phyloP scores from a whole-genome alignment of 2,888 invertebrate genomes.

The Drosophila seclusa region DNA sequence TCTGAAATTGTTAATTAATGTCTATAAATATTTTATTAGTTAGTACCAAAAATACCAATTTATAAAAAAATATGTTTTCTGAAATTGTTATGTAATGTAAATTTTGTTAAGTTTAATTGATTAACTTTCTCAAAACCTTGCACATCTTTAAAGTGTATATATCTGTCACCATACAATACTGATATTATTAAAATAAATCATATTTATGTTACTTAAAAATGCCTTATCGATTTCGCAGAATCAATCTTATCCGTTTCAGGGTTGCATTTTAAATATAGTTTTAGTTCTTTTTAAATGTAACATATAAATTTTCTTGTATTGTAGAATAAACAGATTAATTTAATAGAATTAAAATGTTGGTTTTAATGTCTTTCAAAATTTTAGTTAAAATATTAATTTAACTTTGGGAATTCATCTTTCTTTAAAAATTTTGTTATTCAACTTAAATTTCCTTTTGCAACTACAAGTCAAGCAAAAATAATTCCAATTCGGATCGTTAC shows the following conservation, averaged over 20 bases:
- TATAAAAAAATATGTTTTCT: background rate
- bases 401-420: too few relatives aligned
- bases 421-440: too few relatives aligned
- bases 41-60: background rate
- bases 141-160: background rate
- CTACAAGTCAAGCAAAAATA: background rate
- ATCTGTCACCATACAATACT: rapidly evolving
- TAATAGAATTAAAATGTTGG: background rate
- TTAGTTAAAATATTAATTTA: background rate
- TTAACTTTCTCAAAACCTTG: background rate
- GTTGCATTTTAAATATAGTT: background rate
- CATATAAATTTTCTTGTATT: background rate
- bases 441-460: too few relatives aligned
- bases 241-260: background rate
- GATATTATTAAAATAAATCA: background rate
- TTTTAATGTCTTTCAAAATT: background rate
- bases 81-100: background rate
- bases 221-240: rapidly evolving
- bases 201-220: background rate
- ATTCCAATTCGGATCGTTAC: background rate
- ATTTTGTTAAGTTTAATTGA: background rate
- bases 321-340: background rate
- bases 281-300: background rate
- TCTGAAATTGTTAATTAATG: background rate
- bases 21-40: too few relatives aligned